Base-by-base conservation (phyloP, 2,113 vertebrate genomes). In the Andinoacara biseriatus region DNA sequence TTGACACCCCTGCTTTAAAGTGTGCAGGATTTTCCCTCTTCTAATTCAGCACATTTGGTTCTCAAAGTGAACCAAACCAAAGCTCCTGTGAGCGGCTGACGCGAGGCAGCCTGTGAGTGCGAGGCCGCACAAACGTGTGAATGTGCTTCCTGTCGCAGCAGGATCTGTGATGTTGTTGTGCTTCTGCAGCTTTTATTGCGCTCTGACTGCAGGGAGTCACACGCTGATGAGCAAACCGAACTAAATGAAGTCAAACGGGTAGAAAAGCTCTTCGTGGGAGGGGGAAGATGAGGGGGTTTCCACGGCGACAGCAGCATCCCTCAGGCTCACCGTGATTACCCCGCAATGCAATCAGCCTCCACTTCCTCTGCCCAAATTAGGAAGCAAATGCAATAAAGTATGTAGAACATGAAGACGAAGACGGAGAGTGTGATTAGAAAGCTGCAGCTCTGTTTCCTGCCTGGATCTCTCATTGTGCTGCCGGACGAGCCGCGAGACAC, bases 331-430 rank as follows among this genome's bases (percentile, higher is more conserved):
- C 29, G 54, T 46, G 84, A 92, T 93, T 90, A 93, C 81, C 80
- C 85, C 2, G 3, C 46, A 74, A 83, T 46, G 62, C 62, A 80
- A 93, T 92, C 90, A 91, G 85, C 83, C 83, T 78, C 61, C 67
- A 78, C 88, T 88, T 87, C 83, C 81, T 79, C 46, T 26, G 78
- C 84, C 86, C 79, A 83, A 87, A 93, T 92, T 79, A 93, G 87
- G 82, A 86, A 35, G 74, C 40, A 85, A 90, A 91, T 78, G 80
- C 75, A 88, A 90, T 92, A 90, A 90, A 84, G 81, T 38, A 75
- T 20, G 67, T 31, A 56, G 67, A 77, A 82, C 83, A 84, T 3
- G 9, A 75, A 76, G 58, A 78, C 31, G 56, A 31, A 31, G 49
- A 63, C 58, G n/a, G 17, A 40, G 18, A 24, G 17, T 57, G 80